Percentiles rank a stretch among this genome's conserved stretches.
Evolutionary conservation across 2,797 vertebrate species (phyloP).

Genomic region (Centroberyx gerrardi): DNA sequence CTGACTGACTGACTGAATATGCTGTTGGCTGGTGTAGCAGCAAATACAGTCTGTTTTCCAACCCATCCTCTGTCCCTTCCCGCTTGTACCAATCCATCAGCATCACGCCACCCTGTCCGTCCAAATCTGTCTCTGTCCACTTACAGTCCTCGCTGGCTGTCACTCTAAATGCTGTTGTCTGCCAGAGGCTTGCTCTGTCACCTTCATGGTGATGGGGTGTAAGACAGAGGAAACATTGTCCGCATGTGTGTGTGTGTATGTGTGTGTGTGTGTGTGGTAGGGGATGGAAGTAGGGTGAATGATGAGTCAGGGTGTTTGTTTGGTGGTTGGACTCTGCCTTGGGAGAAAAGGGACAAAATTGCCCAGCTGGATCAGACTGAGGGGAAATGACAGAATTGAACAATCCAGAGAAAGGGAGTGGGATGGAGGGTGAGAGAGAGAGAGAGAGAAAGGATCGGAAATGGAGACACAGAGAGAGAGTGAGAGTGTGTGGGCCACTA

Average conservation of each 20-base stretch:
- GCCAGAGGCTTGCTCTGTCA: constrained; percentile 71
- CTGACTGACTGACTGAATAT: constrained; percentile 12
- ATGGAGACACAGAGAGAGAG: neutral
- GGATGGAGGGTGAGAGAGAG: neutral
- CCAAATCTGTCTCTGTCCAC: constrained; percentile 67
- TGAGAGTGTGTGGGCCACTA: neutral
- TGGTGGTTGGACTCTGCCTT: constrained; percentile 36
- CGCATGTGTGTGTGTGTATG: constrained; percentile 17
- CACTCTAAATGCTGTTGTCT: constrained; percentile 68
- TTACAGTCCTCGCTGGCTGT: constrained; percentile 41
- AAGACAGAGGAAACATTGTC: constrained; percentile 65
- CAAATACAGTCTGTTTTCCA: constrained; percentile 23
- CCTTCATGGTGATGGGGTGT: constrained; percentile 68
- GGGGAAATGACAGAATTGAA: constrained; percentile 23
- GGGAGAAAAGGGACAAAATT: constrained; percentile 36
- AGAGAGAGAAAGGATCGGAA: neutral
- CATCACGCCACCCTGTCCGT: constrained; percentile 37
- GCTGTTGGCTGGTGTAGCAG: constrained; percentile 18
- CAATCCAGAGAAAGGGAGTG: constrained; percentile 2
- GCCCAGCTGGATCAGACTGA: constrained; percentile 19
- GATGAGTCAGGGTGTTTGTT: constrained; percentile 74
- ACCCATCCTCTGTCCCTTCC: constrained; percentile 28
- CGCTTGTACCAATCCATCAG: constrained; percentile 47
- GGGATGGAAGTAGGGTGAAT: constrained; percentile 56
- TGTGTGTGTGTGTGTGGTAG: constrained; percentile 11